Evolutionary conservation across 30 jellyfish, hydroid and myxozoan species (phyloP), one percentile per base, ranked within the genome.

Genomic region (Kudoa iwatai): DNA sequence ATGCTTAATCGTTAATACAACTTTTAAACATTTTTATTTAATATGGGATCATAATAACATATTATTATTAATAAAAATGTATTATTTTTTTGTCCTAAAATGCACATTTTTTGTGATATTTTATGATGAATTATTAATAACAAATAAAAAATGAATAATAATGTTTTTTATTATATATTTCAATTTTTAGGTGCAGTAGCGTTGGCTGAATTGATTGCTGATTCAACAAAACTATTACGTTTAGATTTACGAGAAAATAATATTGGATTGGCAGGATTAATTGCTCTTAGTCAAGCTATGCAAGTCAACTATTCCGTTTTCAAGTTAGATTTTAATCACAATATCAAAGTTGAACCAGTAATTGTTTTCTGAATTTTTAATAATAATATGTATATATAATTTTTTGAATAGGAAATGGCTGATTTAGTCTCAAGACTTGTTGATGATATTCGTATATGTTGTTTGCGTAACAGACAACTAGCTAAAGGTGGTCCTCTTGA

Each of bases 141-240:
- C 10, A 30, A 7, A 7, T 30, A 10, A 30, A 7, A 10, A 10
- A 7, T 10, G n/a, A 10, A 7, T 10, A 30, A 10, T 30, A 30
- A 30, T 10, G 38, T 30, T 38, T 38, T 17, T 16, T 7, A 12
- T 6, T 38, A 23, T 44, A 10, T 13, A 17, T 9, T n/a, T 24
- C 6, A 16, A 23, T 15, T 26, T 26, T 12, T 47, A 74, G 94
- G 94, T 42, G 88, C 88, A 25, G 88, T 74, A 16, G 94, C 94
- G 26, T 31, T 74, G n/a, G 94, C 94, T 21, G 94, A 74, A 39
- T 65, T 74, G 23, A 45, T 74, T 0, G 94, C 94, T 3, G 94
- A 74, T 40, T 60, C 84, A 35, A 25, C 49, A 34, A 41, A 65
- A 4, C 23, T 74, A 21, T 39, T 86, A 17, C 51, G 94, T 33